A percentile compares a stretch with the other conserved stretches of the same genome.
These are phyloP conservation scores for Nymphalis polychloros DNA, from an alignment of 2,888 invertebrate genomes.

Conservation along the genomic window DNA sequence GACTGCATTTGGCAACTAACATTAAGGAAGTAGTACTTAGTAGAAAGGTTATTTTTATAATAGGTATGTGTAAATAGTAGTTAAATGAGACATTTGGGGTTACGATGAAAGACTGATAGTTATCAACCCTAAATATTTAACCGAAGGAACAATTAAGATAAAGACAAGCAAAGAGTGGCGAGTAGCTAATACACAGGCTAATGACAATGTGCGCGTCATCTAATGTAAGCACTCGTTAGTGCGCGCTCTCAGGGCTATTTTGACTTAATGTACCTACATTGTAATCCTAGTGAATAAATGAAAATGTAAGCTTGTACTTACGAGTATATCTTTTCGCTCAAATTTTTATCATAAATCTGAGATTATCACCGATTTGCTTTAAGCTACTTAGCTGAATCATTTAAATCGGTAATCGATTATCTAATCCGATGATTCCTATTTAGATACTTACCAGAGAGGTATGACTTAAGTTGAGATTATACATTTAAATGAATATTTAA, in stretches of 20 bases:
- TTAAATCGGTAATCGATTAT: too few relatives aligned
- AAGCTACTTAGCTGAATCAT: background rate
- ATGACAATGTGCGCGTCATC: conserved; percentile 30
- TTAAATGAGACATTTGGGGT: background rate
- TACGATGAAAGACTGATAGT: background rate
- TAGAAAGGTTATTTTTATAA: too few relatives aligned
- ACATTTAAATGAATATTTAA: too few relatives aligned
- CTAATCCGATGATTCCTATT: too few relatives aligned
- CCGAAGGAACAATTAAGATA: conserved; percentile 22
- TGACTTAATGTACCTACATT: background rate
- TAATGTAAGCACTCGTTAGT: conserved; percentile 35
- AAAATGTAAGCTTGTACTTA: background rate
- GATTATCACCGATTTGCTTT: background rate
- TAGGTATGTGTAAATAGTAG: background rate
- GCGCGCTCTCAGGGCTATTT: background rate
- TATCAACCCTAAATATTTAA: conserved; percentile 9
- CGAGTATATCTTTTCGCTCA: background rate
- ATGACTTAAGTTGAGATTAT: too few relatives aligned
- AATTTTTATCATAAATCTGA: background rate
- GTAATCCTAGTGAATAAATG: background rate
- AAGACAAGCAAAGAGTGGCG: conserved; percentile 11
- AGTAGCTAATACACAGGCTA: conserved; percentile 5
- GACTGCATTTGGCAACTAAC: too few relatives aligned
- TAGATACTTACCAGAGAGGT: too few relatives aligned
- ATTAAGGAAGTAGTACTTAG: too few relatives aligned